Conservation (phyloP, 2,888 invertebrate species). For the Monoplex corrugatus region DNA sequence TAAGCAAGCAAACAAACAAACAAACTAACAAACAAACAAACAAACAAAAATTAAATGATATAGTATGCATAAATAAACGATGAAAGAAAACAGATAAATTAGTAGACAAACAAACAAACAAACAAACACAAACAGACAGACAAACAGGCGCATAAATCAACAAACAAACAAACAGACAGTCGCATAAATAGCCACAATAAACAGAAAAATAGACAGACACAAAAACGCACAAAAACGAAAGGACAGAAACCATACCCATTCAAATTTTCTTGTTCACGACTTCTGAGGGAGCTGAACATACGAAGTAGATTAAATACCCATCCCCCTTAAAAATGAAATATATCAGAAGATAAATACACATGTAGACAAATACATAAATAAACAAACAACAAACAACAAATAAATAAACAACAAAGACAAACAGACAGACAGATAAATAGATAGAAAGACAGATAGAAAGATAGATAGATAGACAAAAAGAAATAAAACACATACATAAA, state of each 20-base stretch:
- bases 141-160: neutral
- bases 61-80: neutral
- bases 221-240: neutral
- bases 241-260: no score
- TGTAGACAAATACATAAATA: neutral
- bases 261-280: no score
- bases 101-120: neutral
- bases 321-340: no score
- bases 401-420: neutral
- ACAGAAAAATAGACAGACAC: neutral
- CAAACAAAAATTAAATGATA: neutral
- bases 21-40: neutral
- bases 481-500: neutral
- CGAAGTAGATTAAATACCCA: no score
- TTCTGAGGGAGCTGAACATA: no score
- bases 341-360: no score
- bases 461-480: neutral
- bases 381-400: neutral
- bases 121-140: neutral
- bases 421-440: neutral
- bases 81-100: neutral
- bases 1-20: neutral
- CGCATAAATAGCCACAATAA: neutral
- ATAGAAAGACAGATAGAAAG: neutral
- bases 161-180: neutral